Conservation (phyloP, 2,888 invertebrate species). For the Entomobrya proxima region DNA sequence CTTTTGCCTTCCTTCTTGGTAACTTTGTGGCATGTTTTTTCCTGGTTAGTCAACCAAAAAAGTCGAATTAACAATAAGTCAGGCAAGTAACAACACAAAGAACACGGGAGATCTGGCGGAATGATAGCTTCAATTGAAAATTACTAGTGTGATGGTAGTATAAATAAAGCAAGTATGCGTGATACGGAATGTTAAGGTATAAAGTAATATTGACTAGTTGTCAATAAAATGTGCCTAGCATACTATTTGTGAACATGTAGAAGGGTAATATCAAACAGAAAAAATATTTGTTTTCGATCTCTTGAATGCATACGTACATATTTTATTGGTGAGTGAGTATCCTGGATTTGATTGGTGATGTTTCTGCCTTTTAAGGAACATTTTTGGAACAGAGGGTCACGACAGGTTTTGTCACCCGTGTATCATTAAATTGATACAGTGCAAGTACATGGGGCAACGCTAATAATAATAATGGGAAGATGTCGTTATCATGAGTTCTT, state of each 20-base stretch:
- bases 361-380: slow-evolving; percentile 50
- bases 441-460: neutral
- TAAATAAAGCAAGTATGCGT: slow-evolving; percentile 51
- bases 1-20: neutral
- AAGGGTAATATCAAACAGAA: neutral
- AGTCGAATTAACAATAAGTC: slow-evolving; percentile 23
- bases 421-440: slow-evolving; percentile 57
- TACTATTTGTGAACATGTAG: neutral
- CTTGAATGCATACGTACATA: neutral
- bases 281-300: neutral
- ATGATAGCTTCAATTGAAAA: slow-evolving; percentile 60
- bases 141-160: slow-evolving; percentile 46
- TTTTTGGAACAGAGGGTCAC: slow-evolving; percentile 48
- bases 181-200: neutral
- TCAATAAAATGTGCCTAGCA: neutral
- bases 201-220: neutral
- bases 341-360: neutral
- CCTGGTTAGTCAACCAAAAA: slow-evolving; percentile 33
- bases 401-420: slow-evolving; percentile 64
- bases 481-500: slow-evolving; percentile 40
- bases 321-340: neutral
- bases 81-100: slow-evolving; percentile 26
- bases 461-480: slow-evolving; percentile 30
- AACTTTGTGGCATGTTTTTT: slow-evolving; percentile 35
- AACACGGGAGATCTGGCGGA: slow-evolving; percentile 39